Evolutionary conservation across 2,888 invertebrate species (phyloP), one percentile per base, ranked within the genome.

Genomic region (Epinotia demarniana): DNA sequence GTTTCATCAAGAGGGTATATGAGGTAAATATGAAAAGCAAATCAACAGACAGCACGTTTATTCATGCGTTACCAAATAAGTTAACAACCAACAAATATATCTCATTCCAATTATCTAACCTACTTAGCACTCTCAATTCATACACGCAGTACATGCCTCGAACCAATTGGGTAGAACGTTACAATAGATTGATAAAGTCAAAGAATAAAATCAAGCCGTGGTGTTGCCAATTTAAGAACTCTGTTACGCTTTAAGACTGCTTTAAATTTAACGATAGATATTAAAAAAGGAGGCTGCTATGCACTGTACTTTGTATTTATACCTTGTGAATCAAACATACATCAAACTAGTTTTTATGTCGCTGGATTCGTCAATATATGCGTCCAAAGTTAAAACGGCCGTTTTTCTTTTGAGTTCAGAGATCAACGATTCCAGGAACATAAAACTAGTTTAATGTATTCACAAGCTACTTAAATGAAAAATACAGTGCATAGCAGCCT

Each of bases 11-110:
- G 43, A 13, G 46, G 19, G 18, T 18, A 46, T 46, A 46, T 9
- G 2, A n/a, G 18, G 16, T 58, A 33, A 46, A 46, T 39, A 67
- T 19, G 61, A 67, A 67, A 61, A 61, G 6, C 13, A 71, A 46
- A 43, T 71, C 69, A 81, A 79, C 77, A 75, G 78, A 76, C 72
- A 75, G 78, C 78, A 78, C 77, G 63, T 81, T 80, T 80, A 81
- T 81, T 81, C 80, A 79, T 77, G 78, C 78, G 61, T 73, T 72
- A 78, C 72, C 55, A 61, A 77, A 79, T 78, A 80, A 78, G 76
- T 79, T 78, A 79, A 79, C 77, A 77, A 77, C 72, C 79, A 77
- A 75, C 73, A 78, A 75, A 67, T 77, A 73, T 73, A 63, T 75
- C 75, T 74, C 75, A 77, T 77, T 67, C 60, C 66, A 68, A 75